These are phyloP conservation scores for Xiphophorus birchmanni DNA, from an alignment of 2,797 vertebrate species.

Conservation along the genomic window DNA sequence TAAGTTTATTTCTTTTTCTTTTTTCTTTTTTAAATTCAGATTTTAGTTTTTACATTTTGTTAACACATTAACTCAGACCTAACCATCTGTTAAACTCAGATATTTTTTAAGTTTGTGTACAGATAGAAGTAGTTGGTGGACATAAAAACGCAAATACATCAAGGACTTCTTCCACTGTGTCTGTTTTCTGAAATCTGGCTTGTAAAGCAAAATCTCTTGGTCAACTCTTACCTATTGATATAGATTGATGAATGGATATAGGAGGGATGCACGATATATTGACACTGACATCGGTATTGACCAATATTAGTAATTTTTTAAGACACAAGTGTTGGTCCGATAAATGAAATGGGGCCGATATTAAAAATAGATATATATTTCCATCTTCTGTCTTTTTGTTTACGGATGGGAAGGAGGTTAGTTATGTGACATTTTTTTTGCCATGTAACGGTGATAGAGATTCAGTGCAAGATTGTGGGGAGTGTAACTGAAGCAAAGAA, in stretches of 20 bases:
- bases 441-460: too few species aligned
- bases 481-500: too few species aligned
- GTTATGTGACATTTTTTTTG: too few species aligned
- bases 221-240: background rate
- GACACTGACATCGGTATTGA: too few species aligned
- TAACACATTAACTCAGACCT: slow-evolving; percentile 54
- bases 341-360: too few species aligned
- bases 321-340: too few species aligned
- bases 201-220: background rate
- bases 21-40: slow-evolving; percentile 43
- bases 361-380: too few species aligned
- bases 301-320: too few species aligned
- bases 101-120: slow-evolving; percentile 24
- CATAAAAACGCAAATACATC: slow-evolving; percentile 37
- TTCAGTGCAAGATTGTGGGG: too few species aligned
- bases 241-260: background rate
- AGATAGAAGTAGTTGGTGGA: slow-evolving; percentile 30
- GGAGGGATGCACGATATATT: too few species aligned
- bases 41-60: slow-evolving; percentile 38
- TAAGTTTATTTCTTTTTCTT: slow-evolving; percentile 46
- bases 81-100: slow-evolving; percentile 34
- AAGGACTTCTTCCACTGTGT: slow-evolving; percentile 63
- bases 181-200: background rate
- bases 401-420: too few species aligned
- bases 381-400: too few species aligned